Base-by-base conservation (phyloP, 2,113 vertebrate genomes). In the Psephotus haematonotus region DNA sequence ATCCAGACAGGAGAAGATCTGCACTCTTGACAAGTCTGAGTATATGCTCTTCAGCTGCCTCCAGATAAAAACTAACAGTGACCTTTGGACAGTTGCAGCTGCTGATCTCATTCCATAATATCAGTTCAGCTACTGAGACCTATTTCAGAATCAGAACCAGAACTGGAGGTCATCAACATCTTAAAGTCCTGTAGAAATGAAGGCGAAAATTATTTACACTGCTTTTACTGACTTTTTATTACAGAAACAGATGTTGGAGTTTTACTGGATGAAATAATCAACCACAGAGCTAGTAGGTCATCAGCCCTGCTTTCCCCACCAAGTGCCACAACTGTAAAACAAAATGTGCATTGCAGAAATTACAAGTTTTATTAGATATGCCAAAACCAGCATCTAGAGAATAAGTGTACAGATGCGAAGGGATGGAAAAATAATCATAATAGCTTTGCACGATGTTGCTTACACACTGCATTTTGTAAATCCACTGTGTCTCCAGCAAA, bases 161-260 rank as follows among this genome's bases (percentile, higher is more conserved):
- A 93, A 96, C 65, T 71, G 62, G 59, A 92, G 78, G 44, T 91
- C 81, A 97, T 76, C 74, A 86, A 68, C 72, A 35, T 83, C 64
- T 96, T 91, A 93, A 95, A 95, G 43, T 74, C 13, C 55, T 64
- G 41, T 37, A 90, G 72, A 95, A 97, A 86, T 47, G 17, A 72
- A 93, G 44, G 55, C 74, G 67, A 83, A 89, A 90, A 93, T 96
- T 5, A 97, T 97, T 97, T 95, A 91, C 72, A 94, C 90, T 91
- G 47, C 50, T 93, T 55, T 87, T 79, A 31, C 62, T 71, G 78
- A 39, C 6, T 64, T 96, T 97, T 95, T 95, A 93, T 96, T 97
- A 93, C 39, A 90, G 65, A 95, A 94, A 96, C 95, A 97, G 96
- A 90, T 95, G 93, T 63, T 83, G 57, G 87, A 80, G 39, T 80